Evolutionary conservation across 2,888 invertebrate species (phyloP).

Genomic region (Willowsia nigromaculata): DNA sequence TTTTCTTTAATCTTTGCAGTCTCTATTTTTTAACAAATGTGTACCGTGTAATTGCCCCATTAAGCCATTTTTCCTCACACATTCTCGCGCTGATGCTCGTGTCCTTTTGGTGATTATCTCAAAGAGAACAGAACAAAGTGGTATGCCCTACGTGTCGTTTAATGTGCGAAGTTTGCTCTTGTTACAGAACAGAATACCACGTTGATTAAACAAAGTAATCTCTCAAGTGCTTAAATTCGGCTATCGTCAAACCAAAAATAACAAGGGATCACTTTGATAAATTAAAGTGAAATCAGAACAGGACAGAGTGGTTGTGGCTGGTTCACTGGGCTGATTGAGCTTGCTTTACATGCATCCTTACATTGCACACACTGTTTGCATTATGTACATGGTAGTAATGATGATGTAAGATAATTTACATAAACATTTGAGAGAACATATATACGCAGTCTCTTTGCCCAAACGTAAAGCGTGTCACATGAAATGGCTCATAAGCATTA

Average conservation of each 20-base stretch:
- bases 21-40: conserved; percentile 11
- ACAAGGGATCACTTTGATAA: conserved; percentile 39
- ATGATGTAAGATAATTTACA: conserved; percentile 37
- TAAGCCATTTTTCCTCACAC: conserved; percentile 47
- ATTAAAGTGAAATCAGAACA: conserved; percentile 34
- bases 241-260: conserved; percentile 42
- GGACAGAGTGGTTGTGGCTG: background rate
- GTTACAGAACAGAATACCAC: background rate
- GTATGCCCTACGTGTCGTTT: conserved; percentile 27
- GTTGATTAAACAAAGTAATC: conserved; percentile 34
- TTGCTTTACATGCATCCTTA: conserved; percentile 5
- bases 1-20: background rate
- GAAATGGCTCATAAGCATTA: background rate
- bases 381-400: background rate
- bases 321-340: background rate
- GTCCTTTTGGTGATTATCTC: conserved; percentile 25
- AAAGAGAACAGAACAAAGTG: conserved; percentile 28
- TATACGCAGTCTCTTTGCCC: background rate
- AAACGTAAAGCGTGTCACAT: conserved; percentile 30
- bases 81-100: background rate
- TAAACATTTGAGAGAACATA: background rate
- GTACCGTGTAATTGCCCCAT: conserved; percentile 59
- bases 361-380: background rate
- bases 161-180: background rate
- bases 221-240: conserved; percentile 32